Evolutionary conservation across 2,797 vertebrate species (phyloP).

Genomic region (Artibeus lituratus): DNA sequence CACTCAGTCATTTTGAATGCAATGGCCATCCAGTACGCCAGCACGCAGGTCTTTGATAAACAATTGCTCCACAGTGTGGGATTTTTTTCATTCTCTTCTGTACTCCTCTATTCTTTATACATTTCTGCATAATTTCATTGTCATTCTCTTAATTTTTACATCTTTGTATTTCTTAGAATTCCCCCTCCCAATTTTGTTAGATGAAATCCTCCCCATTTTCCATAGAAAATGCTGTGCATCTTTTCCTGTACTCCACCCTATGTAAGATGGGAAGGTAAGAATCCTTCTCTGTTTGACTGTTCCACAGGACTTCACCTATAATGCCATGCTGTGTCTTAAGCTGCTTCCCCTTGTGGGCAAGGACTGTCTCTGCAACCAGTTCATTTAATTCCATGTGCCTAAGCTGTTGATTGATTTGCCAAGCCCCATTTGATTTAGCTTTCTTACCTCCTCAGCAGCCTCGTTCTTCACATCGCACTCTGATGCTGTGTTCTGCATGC

Average conservation of each 20-base stretch:
- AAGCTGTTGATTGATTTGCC: background rate
- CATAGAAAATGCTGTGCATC: background rate
- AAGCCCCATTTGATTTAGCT: too few species aligned
- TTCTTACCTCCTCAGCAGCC: background rate
- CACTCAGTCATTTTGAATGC: background rate
- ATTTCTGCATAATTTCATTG: background rate
- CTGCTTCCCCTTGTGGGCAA: background rate
- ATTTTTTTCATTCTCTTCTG: background rate
- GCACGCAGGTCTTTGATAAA: background rate
- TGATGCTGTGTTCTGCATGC: background rate
- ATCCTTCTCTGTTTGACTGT: background rate
- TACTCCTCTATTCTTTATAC: background rate
- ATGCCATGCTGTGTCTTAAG: background rate
- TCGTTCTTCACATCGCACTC: background rate
- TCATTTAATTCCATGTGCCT: background rate
- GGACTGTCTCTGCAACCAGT: background rate
- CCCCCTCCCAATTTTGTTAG: background rate
- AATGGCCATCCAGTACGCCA: background rate
- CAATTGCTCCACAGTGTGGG: background rate
- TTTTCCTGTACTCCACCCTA: background rate
- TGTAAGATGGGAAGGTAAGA: background rate
- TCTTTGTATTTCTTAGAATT: background rate
- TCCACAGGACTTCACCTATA: background rate
- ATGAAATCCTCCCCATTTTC: background rate
- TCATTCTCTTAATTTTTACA: background rate